Conservation (phyloP, 2,888 invertebrate species). For the Crepidodera aurea region DNA sequence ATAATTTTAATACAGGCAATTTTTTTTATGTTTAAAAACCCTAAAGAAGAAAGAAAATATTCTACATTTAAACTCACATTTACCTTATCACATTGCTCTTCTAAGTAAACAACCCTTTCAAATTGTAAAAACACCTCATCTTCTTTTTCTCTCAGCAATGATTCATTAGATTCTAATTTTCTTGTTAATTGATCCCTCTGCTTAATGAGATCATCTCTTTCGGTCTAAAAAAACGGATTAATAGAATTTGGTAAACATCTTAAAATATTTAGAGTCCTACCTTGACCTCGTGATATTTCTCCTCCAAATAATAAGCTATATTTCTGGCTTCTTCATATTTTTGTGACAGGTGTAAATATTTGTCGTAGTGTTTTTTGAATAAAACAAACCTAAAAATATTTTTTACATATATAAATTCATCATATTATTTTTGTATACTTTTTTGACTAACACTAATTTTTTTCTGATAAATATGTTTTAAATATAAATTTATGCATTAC, state of each 20-base stretch:
- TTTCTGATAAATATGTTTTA: no score
- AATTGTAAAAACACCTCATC: slow-evolving; percentile 69
- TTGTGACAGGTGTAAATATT: slow-evolving; percentile 68
- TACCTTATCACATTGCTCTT: slow-evolving; percentile 68
- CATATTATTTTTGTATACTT: not conserved
- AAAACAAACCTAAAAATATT: slow-evolving; percentile 68
- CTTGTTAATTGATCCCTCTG: slow-evolving; percentile 64
- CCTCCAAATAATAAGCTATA: slow-evolving; percentile 70
- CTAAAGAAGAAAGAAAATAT: no score
- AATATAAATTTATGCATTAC: no score
- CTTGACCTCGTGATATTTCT: slow-evolving; percentile 72
- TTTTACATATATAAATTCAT: slow-evolving; percentile 12
- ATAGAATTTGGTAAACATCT: not conserved
- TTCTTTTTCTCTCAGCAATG: slow-evolving; percentile 67
- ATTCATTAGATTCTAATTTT: slow-evolving; percentile 66
- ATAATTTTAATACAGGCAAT: no score
- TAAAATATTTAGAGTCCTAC: slow-evolving; percentile 53
- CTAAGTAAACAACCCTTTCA: slow-evolving; percentile 67
- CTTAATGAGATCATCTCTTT: slow-evolving; percentile 66
- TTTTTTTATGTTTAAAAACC: no score
- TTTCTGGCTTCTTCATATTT: slow-evolving; percentile 70
- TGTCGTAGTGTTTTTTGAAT: slow-evolving; percentile 71
- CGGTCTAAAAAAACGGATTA: slow-evolving; percentile 59
- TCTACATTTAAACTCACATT: no score
- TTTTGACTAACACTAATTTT: no score